Evolutionary conservation across 1,140 invertebrate genomes (phyloP).

Genomic region (Zaprionus ghesquierei): DNA sequence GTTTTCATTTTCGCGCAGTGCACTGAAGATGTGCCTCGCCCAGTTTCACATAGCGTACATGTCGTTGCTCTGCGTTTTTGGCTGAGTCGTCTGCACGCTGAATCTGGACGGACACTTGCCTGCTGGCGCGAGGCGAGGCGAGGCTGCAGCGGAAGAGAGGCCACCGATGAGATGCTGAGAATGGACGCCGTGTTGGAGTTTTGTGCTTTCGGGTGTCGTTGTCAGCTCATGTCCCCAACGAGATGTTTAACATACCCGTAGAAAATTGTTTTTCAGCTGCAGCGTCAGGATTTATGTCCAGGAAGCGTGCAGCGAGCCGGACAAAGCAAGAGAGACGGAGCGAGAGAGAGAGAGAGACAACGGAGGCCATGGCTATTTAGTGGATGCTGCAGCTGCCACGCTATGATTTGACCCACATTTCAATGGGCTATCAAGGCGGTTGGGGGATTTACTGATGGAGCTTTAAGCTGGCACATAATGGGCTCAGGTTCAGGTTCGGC

Average conservation of each 20-base stretch:
- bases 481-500: slow-evolving; percentile 29
- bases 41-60: slow-evolving; percentile 10
- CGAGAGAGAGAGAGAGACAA: background rate
- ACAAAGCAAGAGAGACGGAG: background rate
- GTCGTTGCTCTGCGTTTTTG: slow-evolving; percentile 37
- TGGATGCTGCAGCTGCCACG: slow-evolving; percentile 57
- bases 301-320: slow-evolving; percentile 9
- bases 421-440: slow-evolving; percentile 31
- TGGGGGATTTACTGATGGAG: slow-evolving; percentile 11
- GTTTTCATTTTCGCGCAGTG: slow-evolving; percentile 28
- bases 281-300: slow-evolving; percentile 71
- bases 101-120: slow-evolving; percentile 44
- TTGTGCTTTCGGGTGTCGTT: slow-evolving; percentile 58
- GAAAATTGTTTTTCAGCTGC: slow-evolving; percentile 77
- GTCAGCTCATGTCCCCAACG: slow-evolving; percentile 69
- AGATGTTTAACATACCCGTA: slow-evolving; percentile 78
- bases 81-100: slow-evolving; percentile 28
- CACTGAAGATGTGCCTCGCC: slow-evolving; percentile 29
- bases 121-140: background rate
- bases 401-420: slow-evolving; percentile 69
- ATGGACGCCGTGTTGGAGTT: background rate
- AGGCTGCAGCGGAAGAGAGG: background rate
- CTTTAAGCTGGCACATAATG: slow-evolving; percentile 71
- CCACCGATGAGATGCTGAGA: background rate
- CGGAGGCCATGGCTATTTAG: slow-evolving; percentile 65